Base-by-base conservation (phyloP, 2,113 vertebrate genomes). In the Podocnemis expansa region DNA sequence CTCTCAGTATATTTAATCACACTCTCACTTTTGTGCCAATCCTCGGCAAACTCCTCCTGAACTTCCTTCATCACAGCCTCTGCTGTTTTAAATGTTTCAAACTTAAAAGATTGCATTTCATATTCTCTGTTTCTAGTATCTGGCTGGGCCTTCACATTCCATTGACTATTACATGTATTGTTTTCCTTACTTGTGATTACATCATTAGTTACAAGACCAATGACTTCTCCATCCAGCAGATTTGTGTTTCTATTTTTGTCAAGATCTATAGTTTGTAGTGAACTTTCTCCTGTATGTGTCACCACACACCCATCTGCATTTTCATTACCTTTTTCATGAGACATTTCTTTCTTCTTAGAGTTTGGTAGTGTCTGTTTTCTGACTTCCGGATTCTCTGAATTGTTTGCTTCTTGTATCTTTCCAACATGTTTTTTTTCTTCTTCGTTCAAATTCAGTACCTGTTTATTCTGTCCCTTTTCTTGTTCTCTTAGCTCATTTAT, bases 261-360 rank as follows among this genome's bases (percentile, higher is more conserved):
- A 80, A 45, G 34, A 91, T 90, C 80, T 83, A 29, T 58, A 75
- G 11, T 84, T 95, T 94, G 89, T 76, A 88, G 93, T 70, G 41
- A 73, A 89, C 54, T 90, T 91, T 93, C 78, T 91, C 95, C 85
- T 86, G 70, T 51, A 75, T 52, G n/a, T 82, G 31, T 38, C 84
- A 85, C 5, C 43, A 54, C 75, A 93, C 94, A 93, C 10, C 60
- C 31, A 31, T 34, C 1, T 67, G 34, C 10, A 8, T 82, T 63
- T 34, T 96, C 51, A 82, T 63, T 87, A 93, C 63, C 92, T 90
- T 76, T 81, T 88, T 91, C 84, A 93, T 84, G 93, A 96, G 58
- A 82, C 4, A 34, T 25, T 14, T 92, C 67, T 79, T 93, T 84
- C 51, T 52, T 92, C 80, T 90, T 89, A 91, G n/a, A 67, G 81